These are phyloP conservation scores for Heteromormyrus szaboi DNA, from an alignment of 2,797 vertebrate genomes.

Conservation along the genomic window DNA sequence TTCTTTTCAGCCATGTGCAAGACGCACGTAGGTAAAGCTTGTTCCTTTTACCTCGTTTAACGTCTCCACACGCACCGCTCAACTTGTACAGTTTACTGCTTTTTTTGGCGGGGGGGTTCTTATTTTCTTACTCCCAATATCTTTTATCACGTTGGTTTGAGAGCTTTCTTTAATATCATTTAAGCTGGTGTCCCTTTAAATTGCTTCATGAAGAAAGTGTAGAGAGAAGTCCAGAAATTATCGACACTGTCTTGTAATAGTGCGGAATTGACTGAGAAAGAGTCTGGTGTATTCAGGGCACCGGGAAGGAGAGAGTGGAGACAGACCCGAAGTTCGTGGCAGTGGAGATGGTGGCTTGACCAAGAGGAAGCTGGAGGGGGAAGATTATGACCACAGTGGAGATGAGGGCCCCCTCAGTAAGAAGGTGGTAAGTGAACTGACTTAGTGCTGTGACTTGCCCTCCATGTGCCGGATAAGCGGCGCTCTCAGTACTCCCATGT, in stretches of 20 bases:
- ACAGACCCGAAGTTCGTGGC: background rate
- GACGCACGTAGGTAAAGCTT: background rate
- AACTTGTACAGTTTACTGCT: background rate
- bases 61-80: background rate
- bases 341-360: background rate
- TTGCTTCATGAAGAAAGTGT: background rate
- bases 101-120: background rate
- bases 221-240: background rate
- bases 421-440: conserved; percentile 1
- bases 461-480: background rate
- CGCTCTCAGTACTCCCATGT: background rate
- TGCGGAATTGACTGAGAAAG: background rate
- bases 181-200: background rate
- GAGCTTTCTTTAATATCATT: background rate
- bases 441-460: background rate
- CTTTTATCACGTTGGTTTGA: background rate
- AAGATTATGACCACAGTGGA: background rate
- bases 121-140: background rate
- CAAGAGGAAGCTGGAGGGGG: conserved; percentile 10
- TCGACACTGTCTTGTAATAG: background rate
- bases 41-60: background rate
- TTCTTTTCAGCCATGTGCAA: background rate
- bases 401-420: background rate
- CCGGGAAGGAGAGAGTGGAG: background rate
- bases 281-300: background rate